phyloP scores from a whole-genome alignment of 2,113 vertebrate genomes.

The Mirounga angustirostris region DNA sequence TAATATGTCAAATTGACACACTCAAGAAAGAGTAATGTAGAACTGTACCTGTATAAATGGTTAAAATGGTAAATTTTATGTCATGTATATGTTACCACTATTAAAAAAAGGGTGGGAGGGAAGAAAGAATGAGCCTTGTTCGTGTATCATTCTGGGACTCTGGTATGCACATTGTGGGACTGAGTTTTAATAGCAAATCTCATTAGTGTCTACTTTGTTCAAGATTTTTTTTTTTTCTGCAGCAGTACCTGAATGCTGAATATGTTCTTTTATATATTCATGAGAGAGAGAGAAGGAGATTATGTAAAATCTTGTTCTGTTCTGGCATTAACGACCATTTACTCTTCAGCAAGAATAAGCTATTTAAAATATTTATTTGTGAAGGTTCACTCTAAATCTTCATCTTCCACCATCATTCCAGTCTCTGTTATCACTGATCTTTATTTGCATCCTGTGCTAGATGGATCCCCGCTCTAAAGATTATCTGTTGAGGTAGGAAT shows the following conservation, averaged over 20 bases:
- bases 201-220: neutral
- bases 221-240: neutral
- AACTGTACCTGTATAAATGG: neutral
- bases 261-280: neutral
- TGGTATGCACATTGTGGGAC: neutral
- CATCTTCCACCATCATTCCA: neutral
- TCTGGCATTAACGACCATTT: neutral
- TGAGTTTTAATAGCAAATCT: neutral
- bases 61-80: neutral
- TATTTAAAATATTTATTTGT: neutral
- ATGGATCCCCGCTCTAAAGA: neutral
- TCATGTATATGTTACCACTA: neutral
- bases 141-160: neutral
- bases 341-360: neutral
- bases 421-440: neutral
- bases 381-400: neutral
- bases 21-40: neutral
- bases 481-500: neutral
- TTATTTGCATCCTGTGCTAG: neutral
- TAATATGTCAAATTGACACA: neutral
- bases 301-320: neutral
- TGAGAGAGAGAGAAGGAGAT: neutral
- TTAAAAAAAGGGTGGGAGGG: neutral
- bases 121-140: neutral
- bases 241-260: neutral